Base-by-base conservation (phyloP, 1,140 invertebrate genomes). In the Scylla paramamosain region DNA sequence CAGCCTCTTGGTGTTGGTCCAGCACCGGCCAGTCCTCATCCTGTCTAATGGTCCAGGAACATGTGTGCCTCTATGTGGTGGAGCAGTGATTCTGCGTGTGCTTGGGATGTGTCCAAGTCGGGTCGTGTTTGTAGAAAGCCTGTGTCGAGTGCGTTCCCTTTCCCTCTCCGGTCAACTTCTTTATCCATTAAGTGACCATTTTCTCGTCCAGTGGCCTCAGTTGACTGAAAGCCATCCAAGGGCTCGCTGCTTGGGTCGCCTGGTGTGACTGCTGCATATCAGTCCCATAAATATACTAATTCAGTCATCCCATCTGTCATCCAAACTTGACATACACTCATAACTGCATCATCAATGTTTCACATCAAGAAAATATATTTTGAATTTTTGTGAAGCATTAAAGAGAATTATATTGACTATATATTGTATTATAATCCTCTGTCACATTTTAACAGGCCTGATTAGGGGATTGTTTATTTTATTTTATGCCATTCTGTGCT, bases 1-100 rank as follows among this genome's bases (percentile, higher is more conserved):
- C 96, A 98, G 98, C 93, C 96, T 99, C 96, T 98, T 98, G 92
- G 96, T 99, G n/a, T 96, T 99, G 20, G 97, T 98, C 96, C 97
- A 97, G 88, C 97, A 98, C 95, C 97, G 97, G 95, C 99, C 99
- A 31, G 97, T 98, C 96, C 96, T 99, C 59, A 97, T 99, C 94
- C 96, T 99, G 1, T 99, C 98, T 96, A 99, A 99, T 97, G 99
- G 99, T 0, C 99, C 99, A 91, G 99, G 99, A 39, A 99, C 99
- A 7, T 99, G 99, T 97, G 97, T 99, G 95, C 99, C 99, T 48
- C 97, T 99, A 77, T 99, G 98, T 97, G 95, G 98, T 16, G 97
- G 98, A 89, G 98, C 98, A 28, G 98, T 97, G 91, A 52, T 96
- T 20, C 20, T 96, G 98, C 96, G n/a, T 98, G 0, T 97, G 97